Conservation (phyloP, 1,140 invertebrate species). For the Drosophila nannoptera region DNA sequence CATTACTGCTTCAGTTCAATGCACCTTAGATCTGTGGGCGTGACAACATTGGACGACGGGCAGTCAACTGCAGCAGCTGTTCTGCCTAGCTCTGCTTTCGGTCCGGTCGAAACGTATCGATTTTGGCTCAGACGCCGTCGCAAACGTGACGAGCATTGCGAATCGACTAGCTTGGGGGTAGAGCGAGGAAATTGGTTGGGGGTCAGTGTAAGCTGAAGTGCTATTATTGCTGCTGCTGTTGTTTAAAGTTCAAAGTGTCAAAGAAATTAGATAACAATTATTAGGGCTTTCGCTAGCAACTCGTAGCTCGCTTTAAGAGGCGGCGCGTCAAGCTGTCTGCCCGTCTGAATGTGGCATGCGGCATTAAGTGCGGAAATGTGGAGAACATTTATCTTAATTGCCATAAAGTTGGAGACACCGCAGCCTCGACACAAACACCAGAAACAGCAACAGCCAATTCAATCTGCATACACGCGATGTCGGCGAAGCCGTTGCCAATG, state of each 20-base stretch:
- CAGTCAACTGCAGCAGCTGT: conserved; percentile 22
- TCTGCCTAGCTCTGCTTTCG: conserved; percentile 47
- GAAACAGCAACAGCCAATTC: conserved; percentile 39
- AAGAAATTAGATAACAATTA: conserved; percentile 66
- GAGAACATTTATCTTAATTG: conserved; percentile 77
- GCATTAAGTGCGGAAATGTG: conserved; percentile 70
- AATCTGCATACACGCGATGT: conserved; percentile 67
- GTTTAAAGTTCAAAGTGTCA: conserved; percentile 53
- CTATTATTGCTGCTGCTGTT: neutral
- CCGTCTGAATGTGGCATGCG: conserved; percentile 1
- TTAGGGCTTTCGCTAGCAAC: conserved; percentile 10
- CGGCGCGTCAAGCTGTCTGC: conserved; percentile 42
- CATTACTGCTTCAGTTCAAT: conserved; percentile 43
- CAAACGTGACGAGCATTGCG: conserved; percentile 67
- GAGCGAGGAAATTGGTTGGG: conserved; percentile 1
- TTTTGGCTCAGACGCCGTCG: conserved; percentile 62
- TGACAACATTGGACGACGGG: neutral
- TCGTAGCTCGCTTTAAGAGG: conserved; percentile 24
- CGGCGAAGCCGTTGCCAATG: conserved; percentile 11
- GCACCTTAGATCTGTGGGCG: conserved; percentile 36
- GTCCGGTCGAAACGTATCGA: conserved; percentile 54
- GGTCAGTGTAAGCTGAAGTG: too few relatives aligned
- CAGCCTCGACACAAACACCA: conserved; percentile 12
- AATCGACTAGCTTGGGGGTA: conserved; percentile 32
- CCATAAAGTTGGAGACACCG: conserved; percentile 70